Percentiles rank a stretch among this genome's conserved stretches.
Evolutionary conservation across 2,888 invertebrate genomes (phyloP).

Genomic region (Caenorhabditis sulstoni): DNA sequence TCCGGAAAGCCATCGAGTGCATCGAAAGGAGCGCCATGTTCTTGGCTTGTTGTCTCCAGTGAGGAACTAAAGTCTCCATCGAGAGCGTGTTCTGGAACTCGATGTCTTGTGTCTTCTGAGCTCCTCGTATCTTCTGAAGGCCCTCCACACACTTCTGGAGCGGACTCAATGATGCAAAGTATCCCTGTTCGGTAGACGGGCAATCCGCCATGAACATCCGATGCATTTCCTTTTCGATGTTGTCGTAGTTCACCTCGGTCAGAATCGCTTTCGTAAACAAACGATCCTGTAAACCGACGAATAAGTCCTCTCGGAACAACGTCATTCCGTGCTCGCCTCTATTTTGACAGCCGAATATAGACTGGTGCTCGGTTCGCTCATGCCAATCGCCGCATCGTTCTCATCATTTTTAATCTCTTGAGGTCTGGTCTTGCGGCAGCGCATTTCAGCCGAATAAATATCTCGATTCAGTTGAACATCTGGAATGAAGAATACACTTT

Average conservation of each 20-base stretch:
- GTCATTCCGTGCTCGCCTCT: slow-evolving; percentile 31
- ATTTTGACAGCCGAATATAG: slow-evolving; percentile 38
- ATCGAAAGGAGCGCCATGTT: slow-evolving; percentile 42
- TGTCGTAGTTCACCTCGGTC: slow-evolving; percentile 30
- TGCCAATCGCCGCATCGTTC: slow-evolving; percentile 4
- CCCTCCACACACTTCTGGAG: slow-evolving; percentile 38
- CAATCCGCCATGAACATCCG: slow-evolving; percentile 29
- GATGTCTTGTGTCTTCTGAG: slow-evolving; percentile 17
- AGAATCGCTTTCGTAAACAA: slow-evolving; percentile 31
- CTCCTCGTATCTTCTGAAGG: slow-evolving; percentile 28
- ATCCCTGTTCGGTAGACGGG: slow-evolving; percentile 39
- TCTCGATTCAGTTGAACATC: slow-evolving; percentile 66
- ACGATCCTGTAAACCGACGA: slow-evolving; percentile 28
- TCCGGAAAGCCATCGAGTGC: slow-evolving; percentile 53
- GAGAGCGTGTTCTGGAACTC: slow-evolving; percentile 44
- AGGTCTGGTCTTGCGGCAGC: slow-evolving; percentile 19
- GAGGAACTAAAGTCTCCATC: slow-evolving; percentile 38
- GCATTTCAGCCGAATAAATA: slow-evolving; percentile 32
- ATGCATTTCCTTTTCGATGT: slow-evolving; percentile 38
- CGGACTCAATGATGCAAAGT: slow-evolving; percentile 28
- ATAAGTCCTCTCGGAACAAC: neutral
- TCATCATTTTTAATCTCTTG: slow-evolving; percentile 32
- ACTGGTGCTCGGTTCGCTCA: slow-evolving; percentile 26
- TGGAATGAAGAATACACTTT: slow-evolving; percentile 15
- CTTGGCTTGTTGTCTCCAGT: slow-evolving; percentile 41